These are phyloP conservation scores for Cheilosia soror DNA, from an alignment of 2,888 invertebrate genomes.

Conservation along the genomic window DNA sequence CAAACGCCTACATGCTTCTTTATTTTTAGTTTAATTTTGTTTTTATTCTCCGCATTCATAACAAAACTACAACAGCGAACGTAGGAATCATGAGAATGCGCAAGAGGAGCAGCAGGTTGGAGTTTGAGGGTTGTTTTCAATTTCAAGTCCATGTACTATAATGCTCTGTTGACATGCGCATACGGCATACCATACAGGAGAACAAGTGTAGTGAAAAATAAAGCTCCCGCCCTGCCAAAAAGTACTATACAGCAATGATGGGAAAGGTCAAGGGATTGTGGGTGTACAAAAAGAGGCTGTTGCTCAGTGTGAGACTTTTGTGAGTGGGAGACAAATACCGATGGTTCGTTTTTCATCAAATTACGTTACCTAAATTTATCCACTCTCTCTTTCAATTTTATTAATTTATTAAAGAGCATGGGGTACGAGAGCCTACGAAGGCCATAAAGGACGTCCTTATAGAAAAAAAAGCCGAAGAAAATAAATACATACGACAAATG, in stretches of 20 bases:
- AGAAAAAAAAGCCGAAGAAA: neutral
- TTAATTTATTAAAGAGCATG: neutral
- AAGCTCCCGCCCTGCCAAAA: constrained; percentile 25
- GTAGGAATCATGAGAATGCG: constrained; percentile 25
- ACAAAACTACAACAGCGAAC: constrained; percentile 51
- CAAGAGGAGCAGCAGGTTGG: constrained; percentile 4
- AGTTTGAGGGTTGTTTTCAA: constrained; percentile 34
- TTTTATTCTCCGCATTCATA: constrained; percentile 78
- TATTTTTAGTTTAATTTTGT: constrained; percentile 78
- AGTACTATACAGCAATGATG: constrained; percentile 4
- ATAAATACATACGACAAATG: constrained; percentile 13
- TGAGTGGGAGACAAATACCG: constrained; percentile 5
- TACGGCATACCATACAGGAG: neutral
- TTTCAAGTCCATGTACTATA: neutral
- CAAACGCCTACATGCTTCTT: constrained; percentile 52
- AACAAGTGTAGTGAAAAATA: neutral
- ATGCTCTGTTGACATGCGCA: constrained; percentile 23
- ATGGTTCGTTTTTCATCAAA: constrained; percentile 4
- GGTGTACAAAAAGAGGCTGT: constrained; percentile 5
- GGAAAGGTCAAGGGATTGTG: constrained; percentile 61
- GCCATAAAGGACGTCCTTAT: constrained; percentile 15
- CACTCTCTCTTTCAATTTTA: neutral
- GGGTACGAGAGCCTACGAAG: neutral
- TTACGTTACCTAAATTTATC: constrained; percentile 30
- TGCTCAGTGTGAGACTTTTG: constrained; percentile 25